Evolutionary conservation across 2,113 vertebrate species (phyloP).

Genomic region (Pungitius pungitius): DNA sequence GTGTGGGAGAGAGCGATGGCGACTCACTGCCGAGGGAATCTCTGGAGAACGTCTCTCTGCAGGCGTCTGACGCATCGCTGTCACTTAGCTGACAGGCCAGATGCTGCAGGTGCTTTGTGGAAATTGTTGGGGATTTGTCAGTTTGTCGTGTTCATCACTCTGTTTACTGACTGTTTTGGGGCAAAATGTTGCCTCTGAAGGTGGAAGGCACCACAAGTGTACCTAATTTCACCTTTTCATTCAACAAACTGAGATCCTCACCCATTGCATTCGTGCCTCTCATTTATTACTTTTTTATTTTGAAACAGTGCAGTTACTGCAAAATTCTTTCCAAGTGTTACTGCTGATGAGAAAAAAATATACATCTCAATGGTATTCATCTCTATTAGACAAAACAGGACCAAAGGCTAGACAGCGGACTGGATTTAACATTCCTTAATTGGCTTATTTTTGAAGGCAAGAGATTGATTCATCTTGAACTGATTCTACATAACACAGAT

Average conservation of each 20-base stretch:
- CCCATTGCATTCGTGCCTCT: neutral
- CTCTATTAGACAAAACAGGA: neutral
- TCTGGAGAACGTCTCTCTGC: neutral
- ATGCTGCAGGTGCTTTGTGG: constrained; percentile 2
- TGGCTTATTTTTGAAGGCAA: neutral
- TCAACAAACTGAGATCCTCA: neutral
- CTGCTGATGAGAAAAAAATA: neutral
- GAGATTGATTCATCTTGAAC: neutral
- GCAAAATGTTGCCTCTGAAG: neutral
- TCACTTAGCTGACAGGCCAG: constrained; percentile 16
- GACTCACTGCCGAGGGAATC: neutral
- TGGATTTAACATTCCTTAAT: neutral
- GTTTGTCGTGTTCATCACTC: neutral
- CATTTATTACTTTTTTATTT: neutral
- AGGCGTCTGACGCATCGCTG: neutral
- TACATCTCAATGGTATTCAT: neutral
- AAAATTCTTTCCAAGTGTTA: neutral
- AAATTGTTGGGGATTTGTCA: constrained; percentile 8
- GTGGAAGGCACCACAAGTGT: too few species aligned
- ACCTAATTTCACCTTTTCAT: neutral
- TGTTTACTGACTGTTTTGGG: neutral
- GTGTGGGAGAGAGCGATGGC: neutral
- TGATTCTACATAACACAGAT: neutral
- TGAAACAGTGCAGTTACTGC: neutral
- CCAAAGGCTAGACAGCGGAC: neutral